phyloP scores from a whole-genome alignment of 1,140 invertebrate species.

The Anthonomus grandis region DNA sequence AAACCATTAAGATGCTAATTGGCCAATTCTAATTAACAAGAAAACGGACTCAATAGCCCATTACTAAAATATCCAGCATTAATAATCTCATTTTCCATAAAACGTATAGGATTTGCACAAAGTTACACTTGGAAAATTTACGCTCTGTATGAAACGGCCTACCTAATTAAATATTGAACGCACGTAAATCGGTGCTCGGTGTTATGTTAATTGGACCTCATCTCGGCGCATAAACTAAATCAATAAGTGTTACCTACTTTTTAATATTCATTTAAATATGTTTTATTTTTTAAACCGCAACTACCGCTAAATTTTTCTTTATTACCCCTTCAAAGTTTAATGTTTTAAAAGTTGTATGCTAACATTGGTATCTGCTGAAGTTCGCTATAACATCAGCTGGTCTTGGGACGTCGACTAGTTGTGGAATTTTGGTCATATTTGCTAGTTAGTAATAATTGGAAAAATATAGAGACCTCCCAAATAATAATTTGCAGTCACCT shows the following conservation, averaged over 20 bases:
- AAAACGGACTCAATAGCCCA: constrained; percentile 1
- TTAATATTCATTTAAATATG: constrained; percentile 3
- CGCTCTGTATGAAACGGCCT: constrained; percentile 2
- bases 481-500: no score
- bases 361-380: no score
- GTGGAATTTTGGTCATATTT: no score
- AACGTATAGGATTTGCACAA: constrained; percentile 8
- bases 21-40: background rate
- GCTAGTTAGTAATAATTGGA: no score
- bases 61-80: constrained; percentile 3
- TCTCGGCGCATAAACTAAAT: constrained; percentile 1
- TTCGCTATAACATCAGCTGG: no score
- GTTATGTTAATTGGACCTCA: constrained; percentile 3
- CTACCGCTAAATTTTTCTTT: no score
- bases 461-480: no score
- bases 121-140: constrained; percentile 3
- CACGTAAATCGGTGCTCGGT: background rate
- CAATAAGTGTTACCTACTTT: constrained; percentile 5
- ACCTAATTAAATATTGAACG: constrained; percentile 2
- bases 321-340: no score
- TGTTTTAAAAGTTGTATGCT: no score
- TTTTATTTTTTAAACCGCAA: no score
- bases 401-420: no score
- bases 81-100: constrained; percentile 6
- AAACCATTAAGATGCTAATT: constrained; percentile 1